A percentile compares a stretch with the other conserved stretches of the same genome.
These are phyloP conservation scores for Diorhabda sublineata DNA, from an alignment of 1,140 invertebrate species.

Conservation along the genomic window DNA sequence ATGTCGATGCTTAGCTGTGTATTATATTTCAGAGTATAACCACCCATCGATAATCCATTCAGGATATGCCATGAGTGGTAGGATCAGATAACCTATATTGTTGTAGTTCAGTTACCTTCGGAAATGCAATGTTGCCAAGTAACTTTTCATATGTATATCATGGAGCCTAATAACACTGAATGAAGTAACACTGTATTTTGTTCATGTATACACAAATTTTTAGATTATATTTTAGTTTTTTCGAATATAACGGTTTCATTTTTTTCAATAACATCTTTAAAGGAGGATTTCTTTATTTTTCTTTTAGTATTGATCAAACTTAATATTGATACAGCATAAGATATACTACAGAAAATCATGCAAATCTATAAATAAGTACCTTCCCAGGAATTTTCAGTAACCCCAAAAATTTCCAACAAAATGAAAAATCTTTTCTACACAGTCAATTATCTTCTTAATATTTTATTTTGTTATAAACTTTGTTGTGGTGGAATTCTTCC, in stretches of 20 bases:
- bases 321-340: not conserved
- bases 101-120: not conserved
- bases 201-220: too few species aligned
- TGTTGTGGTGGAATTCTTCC: too few species aligned
- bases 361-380: not conserved
- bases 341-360: not conserved
- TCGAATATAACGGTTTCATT: too few species aligned
- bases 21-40: constrained; percentile 1
- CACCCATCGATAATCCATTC: not conserved
- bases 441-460: too few species aligned
- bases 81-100: constrained; percentile 2
- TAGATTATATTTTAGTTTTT: too few species aligned
- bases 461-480: too few species aligned
- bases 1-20: not conserved
- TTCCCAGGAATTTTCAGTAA: not conserved
- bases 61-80: not conserved
- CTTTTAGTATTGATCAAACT: not conserved
- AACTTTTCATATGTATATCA: too few species aligned
- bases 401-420: not conserved
- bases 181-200: too few species aligned
- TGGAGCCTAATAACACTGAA: too few species aligned
- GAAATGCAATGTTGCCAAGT: not conserved
- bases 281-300: not conserved
- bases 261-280: too few species aligned
- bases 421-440: too few species aligned